These are phyloP conservation scores for Philypnodon macrostomus DNA, from an alignment of 2,797 vertebrate genomes.

Conservation along the genomic window DNA sequence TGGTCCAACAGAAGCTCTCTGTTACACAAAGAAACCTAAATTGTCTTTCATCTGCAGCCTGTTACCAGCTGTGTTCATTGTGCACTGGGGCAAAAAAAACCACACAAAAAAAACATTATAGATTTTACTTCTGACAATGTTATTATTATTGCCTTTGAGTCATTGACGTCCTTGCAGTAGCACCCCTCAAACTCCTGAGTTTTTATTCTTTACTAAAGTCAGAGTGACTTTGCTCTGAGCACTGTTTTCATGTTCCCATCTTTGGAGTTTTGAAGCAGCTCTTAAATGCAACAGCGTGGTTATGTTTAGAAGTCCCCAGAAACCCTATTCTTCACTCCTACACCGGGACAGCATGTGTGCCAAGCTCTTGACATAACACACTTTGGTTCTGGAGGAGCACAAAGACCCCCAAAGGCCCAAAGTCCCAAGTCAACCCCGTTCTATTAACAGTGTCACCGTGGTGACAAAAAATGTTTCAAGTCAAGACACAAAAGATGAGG, in stretches of 20 bases:
- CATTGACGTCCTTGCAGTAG: slow-evolving; percentile 20
- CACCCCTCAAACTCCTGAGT: slow-evolving; percentile 18
- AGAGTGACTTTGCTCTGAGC: slow-evolving; percentile 30
- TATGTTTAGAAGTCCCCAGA: slow-evolving; percentile 5
- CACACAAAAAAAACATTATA: slow-evolving; percentile 23
- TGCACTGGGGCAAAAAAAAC: slow-evolving; percentile 27
- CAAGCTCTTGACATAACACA: slow-evolving; percentile 42
- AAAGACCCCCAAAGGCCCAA: slow-evolving; percentile 31
- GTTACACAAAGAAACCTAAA: slow-evolving; percentile 71
- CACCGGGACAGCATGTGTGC: slow-evolving; percentile 19
- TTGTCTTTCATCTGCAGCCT: slow-evolving; percentile 66
- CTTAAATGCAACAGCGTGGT: slow-evolving; percentile 14
- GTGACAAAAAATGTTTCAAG: slow-evolving; percentile 48
- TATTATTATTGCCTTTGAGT: slow-evolving; percentile 53
- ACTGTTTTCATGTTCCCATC: slow-evolving; percentile 3
- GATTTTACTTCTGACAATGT: slow-evolving; percentile 43
- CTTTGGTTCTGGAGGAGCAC: slow-evolving; percentile 29
- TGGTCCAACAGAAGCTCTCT: slow-evolving; percentile 71
- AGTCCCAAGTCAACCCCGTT: slow-evolving; percentile 52
- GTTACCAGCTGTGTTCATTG: slow-evolving; percentile 63
- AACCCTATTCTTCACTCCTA: slow-evolving; percentile 3
- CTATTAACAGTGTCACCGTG: slow-evolving; percentile 61
- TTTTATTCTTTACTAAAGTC: slow-evolving; percentile 32
- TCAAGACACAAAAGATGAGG: slow-evolving; percentile 55
- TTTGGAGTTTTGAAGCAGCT: slow-evolving; percentile 16